Percentiles rank a stretch among this genome's conserved stretches.
These are phyloP conservation scores for Dasypolia templi DNA, from an alignment of 2,888 invertebrate species.

Conservation along the genomic window DNA sequence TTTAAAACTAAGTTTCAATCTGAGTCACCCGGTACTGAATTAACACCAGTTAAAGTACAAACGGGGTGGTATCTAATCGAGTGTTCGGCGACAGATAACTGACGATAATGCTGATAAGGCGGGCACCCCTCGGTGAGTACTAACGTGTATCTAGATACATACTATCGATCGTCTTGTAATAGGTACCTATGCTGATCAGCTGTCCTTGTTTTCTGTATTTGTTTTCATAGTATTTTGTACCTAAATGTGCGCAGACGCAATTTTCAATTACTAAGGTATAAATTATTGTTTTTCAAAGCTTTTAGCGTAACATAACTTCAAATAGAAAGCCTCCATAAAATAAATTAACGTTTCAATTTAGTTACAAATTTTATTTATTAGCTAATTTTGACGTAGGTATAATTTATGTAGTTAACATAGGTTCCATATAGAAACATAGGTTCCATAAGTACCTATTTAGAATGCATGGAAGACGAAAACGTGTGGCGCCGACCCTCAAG, in stretches of 20 bases:
- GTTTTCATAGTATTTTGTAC: constrained; percentile 4
- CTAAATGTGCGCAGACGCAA: constrained; percentile 22
- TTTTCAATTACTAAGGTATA: neutral
- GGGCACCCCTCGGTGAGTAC: constrained; percentile 42
- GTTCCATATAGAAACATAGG: too few relatives aligned
- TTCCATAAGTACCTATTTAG: too few relatives aligned
- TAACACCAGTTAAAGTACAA: constrained; percentile 52
- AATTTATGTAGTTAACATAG: neutral
- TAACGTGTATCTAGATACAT: constrained; percentile 8
- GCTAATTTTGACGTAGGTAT: neutral
- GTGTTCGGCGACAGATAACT: constrained; percentile 27
- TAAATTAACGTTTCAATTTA: neutral
- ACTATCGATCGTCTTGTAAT: constrained; percentile 43
- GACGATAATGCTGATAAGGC: constrained; percentile 50
- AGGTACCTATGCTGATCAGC: constrained; percentile 40
- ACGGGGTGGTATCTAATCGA: constrained; percentile 52
- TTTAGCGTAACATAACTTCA: neutral
- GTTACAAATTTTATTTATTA: neutral
- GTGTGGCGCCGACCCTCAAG: neutral
- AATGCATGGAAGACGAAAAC: neutral
- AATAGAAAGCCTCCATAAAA: neutral
- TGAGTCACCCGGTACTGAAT: constrained; percentile 53
- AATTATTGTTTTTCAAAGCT: neutral
- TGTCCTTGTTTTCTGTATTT: constrained; percentile 29
- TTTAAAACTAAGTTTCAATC: constrained; percentile 29